A percentile compares a stretch with the other conserved stretches of the same genome.
Conservation (phyloP, 92 coral and sea anemone species). For the Epizoanthus illoricatus region DNA sequence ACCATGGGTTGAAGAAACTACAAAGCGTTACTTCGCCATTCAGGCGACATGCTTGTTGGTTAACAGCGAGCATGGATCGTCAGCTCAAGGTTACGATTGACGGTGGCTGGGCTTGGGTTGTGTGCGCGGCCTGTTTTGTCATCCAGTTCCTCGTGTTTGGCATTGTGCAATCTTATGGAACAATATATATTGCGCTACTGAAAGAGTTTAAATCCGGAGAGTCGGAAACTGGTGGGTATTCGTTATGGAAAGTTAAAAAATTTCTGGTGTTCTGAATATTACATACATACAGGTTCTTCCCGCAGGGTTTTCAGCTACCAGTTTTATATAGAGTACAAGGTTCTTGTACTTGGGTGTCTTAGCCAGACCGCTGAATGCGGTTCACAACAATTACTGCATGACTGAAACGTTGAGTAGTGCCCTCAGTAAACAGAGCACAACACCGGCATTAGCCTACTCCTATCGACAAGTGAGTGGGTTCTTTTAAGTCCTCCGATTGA, state of each 20-base stretch:
- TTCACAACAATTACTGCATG: no score
- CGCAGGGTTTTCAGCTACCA: no score
- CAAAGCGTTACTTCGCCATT: conserved; percentile 8
- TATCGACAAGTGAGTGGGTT: no score
- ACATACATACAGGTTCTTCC: neutral
- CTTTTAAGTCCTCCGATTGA: no score
- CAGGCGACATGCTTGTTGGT: conserved; percentile 16
- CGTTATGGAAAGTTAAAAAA: neutral
- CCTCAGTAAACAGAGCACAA: no score
- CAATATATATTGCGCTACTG: conserved; percentile 65
- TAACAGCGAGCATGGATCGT: conserved; percentile 10
- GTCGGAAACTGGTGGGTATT: conserved; percentile 75
- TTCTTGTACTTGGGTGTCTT: no score
- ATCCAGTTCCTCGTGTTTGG: conserved; percentile 70
- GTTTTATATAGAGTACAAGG: no score
- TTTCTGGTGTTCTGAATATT: neutral
- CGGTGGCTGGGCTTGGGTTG: conserved; percentile 89
- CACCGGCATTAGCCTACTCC: no score
- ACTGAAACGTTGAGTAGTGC: no score
- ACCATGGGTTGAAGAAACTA: conserved; percentile 4
- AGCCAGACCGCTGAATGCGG: no score
- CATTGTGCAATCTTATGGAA: conserved; percentile 83
- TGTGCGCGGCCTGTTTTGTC: conserved; percentile 72
- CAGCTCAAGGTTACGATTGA: conserved; percentile 61
- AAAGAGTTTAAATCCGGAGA: conserved; percentile 75